Evolutionary conservation across 2,797 vertebrate species (phyloP).

Genomic region (Diceros bicornis): DNA sequence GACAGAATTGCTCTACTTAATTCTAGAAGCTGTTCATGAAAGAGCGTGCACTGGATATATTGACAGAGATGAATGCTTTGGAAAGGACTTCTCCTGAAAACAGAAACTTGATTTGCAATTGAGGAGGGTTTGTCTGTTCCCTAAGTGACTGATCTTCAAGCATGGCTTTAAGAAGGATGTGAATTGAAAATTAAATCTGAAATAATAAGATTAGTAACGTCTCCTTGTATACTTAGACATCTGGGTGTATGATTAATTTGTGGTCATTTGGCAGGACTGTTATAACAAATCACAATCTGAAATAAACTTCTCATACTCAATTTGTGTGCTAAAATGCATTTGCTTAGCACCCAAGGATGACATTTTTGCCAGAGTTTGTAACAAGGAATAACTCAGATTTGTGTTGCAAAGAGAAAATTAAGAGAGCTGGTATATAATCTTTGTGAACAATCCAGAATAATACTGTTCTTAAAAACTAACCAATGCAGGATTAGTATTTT

Average conservation of each 20-base stretch:
- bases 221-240: constrained; percentile 51
- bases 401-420: constrained; percentile 71
- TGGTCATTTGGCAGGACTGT: constrained; percentile 58
- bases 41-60: not conserved
- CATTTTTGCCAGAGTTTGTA: constrained; percentile 60
- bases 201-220: constrained; percentile 60
- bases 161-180: constrained; percentile 67
- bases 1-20: constrained; percentile 73
- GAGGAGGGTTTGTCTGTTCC: constrained; percentile 55
- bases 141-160: constrained; percentile 65
- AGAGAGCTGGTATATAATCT: not conserved
- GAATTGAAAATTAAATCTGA: constrained; percentile 76
- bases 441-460: not conserved
- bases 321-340: constrained; percentile 50
- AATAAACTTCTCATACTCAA: constrained; percentile 65
- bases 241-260: constrained; percentile 66
- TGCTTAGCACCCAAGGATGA: constrained; percentile 27
- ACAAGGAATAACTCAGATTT: constrained; percentile 74
- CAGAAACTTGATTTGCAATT: constrained; percentile 67
- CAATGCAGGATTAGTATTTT: constrained; percentile 45
- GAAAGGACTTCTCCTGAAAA: constrained; percentile 73
- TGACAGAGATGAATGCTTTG: constrained; percentile 78
- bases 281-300: constrained; percentile 71
- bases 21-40: constrained; percentile 73
- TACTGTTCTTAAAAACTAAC: not conserved